Percentiles rank a stretch among this genome's conserved stretches.
These are phyloP conservation scores for Phalacrocorax aristotelis DNA, from an alignment of 2,113 vertebrate species.

Conservation along the genomic window DNA sequence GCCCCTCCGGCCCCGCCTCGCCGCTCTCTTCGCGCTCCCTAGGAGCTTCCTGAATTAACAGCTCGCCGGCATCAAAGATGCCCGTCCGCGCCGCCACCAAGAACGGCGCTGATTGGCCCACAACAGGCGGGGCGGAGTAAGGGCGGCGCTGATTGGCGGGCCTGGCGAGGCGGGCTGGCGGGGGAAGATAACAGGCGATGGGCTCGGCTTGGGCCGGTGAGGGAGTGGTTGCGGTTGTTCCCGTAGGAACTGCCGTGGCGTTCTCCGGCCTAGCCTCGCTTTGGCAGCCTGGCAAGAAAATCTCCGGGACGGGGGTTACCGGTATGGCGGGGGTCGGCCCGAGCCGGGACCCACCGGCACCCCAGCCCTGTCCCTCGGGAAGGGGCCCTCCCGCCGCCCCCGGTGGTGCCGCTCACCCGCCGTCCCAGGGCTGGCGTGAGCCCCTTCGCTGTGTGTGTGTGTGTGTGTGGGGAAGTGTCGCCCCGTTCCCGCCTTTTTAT, in stretches of 20 bases:
- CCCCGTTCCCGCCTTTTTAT: accelerated
- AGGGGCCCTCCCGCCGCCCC: too few species aligned
- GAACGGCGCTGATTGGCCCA: slow-evolving; percentile 69
- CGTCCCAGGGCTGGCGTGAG: too few species aligned
- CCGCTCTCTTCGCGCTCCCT: background rate
- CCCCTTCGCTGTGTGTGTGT: background rate
- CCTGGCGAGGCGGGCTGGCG: background rate
- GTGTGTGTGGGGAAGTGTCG: too few species aligned
- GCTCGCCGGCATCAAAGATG: background rate
- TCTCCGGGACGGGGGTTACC: accelerated
- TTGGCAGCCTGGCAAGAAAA: background rate
- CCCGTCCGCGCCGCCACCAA: slow-evolving; percentile 60
- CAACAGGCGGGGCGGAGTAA: slow-evolving; percentile 61
- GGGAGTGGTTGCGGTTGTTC: accelerated
- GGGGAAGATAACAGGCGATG: background rate
- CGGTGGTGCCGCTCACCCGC: accelerated
- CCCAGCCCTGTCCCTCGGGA: too few species aligned
- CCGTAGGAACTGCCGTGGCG: accelerated
- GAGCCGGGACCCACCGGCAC: too few species aligned
- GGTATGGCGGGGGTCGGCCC: too few species aligned
- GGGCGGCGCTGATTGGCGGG: slow-evolving; percentile 59
- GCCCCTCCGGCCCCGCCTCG: background rate
- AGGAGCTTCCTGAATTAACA: background rate
- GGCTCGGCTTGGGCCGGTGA: background rate
- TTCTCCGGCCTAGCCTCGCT: too few species aligned